phyloP scores from a whole-genome alignment of 2,888 invertebrate species.

The Aleiodes alternator region DNA sequence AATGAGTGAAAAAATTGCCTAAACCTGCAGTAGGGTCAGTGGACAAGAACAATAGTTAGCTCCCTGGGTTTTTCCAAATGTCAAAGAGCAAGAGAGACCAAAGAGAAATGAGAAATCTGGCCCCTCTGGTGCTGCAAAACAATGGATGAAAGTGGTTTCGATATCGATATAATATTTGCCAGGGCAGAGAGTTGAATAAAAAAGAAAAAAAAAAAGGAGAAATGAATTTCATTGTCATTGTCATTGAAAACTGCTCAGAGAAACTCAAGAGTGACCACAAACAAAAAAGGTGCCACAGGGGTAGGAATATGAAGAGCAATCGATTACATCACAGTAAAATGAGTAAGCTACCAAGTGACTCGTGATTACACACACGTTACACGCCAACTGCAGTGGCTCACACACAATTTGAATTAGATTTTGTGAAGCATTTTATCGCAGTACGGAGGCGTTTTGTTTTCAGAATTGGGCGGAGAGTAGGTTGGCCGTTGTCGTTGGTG shows the following conservation, averaged over 20 bases:
- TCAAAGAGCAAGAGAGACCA: constrained; percentile 52
- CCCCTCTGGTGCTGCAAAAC: constrained; percentile 41
- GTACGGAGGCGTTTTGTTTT: constrained; percentile 75
- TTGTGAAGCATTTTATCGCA: constrained; percentile 65
- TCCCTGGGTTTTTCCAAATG: constrained; percentile 59
- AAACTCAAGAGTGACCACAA: constrained; percentile 71
- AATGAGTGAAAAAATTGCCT: background rate
- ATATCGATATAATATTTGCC: constrained; percentile 47
- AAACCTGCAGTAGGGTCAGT: constrained; percentile 32
- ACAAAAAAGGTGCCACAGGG: constrained; percentile 62
- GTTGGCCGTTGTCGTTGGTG: constrained; percentile 71
- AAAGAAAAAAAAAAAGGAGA: constrained; percentile 29
- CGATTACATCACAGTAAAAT: constrained; percentile 66
- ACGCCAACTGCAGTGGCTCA: constrained; percentile 40
- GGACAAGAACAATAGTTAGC: constrained; percentile 58
- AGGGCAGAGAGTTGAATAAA: constrained; percentile 47
- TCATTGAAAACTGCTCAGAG: constrained; percentile 57
- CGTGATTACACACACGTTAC: constrained; percentile 47
- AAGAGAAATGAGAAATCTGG: constrained; percentile 45
- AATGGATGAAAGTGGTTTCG: constrained; percentile 41
- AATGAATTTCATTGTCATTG: constrained; percentile 50
- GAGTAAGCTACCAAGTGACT: constrained; percentile 59
- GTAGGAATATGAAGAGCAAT: constrained; percentile 54
- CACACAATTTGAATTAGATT: constrained; percentile 54
- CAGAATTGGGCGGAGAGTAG: constrained; percentile 71